phyloP scores from a whole-genome alignment of 1,140 invertebrate genomes.

The Ooceraea biroi region DNA sequence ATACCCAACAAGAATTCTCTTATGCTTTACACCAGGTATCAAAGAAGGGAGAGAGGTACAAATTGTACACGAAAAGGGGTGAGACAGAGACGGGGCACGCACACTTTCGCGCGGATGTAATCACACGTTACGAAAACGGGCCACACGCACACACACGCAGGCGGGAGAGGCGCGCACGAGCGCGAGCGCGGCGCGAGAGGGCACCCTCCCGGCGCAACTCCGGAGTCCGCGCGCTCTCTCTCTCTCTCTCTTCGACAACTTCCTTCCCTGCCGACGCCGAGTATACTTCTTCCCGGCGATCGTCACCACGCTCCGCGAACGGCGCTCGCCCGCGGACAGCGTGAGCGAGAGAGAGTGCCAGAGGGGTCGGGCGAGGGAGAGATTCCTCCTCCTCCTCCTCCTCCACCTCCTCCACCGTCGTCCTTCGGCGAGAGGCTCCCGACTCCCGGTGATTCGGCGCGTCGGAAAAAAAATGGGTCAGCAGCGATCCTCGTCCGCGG shows the following conservation, averaged over 20 bases:
- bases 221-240: slow-evolving; percentile 13
- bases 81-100: slow-evolving; percentile 11
- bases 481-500: slow-evolving; percentile 79
- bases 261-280: slow-evolving; percentile 19
- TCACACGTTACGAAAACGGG: slow-evolving; percentile 59
- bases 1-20: too few species aligned
- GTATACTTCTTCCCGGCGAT: slow-evolving; percentile 14
- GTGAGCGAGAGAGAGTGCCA: slow-evolving; percentile 58
- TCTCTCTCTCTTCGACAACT: slow-evolving; percentile 5
- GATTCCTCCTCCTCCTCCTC: slow-evolving; percentile 36
- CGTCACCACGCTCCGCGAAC: slow-evolving; percentile 47
- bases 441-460: slow-evolving; percentile 49
- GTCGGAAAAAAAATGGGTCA: slow-evolving; percentile 80
- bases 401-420: slow-evolving; percentile 13
- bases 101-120: slow-evolving; percentile 41
- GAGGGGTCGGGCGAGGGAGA: slow-evolving; percentile 55
- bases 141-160: slow-evolving; percentile 50
- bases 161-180: slow-evolving; percentile 39
- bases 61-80: not conserved
- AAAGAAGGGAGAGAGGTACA: not conserved
- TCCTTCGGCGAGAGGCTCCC: slow-evolving; percentile 31
- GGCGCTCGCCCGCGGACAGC: slow-evolving; percentile 47
- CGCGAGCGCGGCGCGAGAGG: slow-evolving; percentile 20
- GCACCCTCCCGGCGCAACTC: slow-evolving; percentile 42
- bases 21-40: not conserved